Evolutionary conservation across 2,113 vertebrate species (phyloP), one percentile per base, ranked within the genome.

Genomic region (Otocyon megalotis): DNA sequence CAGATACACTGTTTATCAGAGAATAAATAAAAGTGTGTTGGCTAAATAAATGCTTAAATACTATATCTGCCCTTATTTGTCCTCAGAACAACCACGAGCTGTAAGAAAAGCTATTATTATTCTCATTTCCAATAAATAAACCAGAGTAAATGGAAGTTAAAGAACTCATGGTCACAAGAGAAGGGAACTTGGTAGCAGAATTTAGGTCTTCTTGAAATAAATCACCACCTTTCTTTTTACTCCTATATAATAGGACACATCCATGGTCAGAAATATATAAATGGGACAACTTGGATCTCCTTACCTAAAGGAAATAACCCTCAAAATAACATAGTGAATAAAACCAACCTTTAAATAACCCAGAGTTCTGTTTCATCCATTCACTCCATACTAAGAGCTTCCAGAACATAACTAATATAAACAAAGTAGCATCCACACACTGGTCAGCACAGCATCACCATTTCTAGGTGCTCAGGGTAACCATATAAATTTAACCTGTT

Each of bases 11-110:
- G n/a, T 74, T 81, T 65, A 48, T 82, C 20, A 48, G 24, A 93
- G 32, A 72, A 86, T 54, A 92, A 86, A 84, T 71, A 86, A 71
- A 74, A 72, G 30, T 12, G 0, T 95, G 37, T 80, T 90, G 71
- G 82, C 71, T 72, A 92, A 93, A 86, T 63, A 92, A 85, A 94
- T 82, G 58, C 22, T 94, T 96, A 91, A 76, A 89, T 94, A 94
- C 35, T 16, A 77, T n/a, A 37, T 9, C 37, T 94, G 54, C 81
- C 69, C 60, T 93, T 77, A 50, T 83, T 94, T 88, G 90, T 80
- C 54, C 86, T 91, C 72, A 87, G 60, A 96, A 94, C 35, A 80
- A 65, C 72, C 54, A 50, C 13, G 11, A 79, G 60, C 71, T 85
- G 24, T 58, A 92, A 88, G 13, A 32, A 90, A 97, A 90, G 53